A percentile compares a stretch with the other conserved stretches of the same genome.
Evolutionary conservation across 2,113 vertebrate species (phyloP).

Genomic region (Pyrgilauda ruficollis): DNA sequence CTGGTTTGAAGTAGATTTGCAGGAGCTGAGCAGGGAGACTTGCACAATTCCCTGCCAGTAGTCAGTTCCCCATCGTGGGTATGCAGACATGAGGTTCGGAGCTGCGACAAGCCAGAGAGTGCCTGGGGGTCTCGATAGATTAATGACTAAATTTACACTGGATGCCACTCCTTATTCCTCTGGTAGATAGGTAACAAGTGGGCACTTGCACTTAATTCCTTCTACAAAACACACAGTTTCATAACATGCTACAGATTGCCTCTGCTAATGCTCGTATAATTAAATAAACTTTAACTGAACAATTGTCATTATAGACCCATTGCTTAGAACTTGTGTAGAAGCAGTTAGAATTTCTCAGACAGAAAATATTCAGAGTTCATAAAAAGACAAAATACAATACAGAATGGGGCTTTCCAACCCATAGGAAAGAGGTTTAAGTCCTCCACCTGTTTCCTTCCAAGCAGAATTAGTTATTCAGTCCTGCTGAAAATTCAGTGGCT

Average conservation of each 20-base stretch:
- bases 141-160: neutral
- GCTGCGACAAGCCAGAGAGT: neutral
- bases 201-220: neutral
- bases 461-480: neutral
- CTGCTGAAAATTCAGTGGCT: neutral
- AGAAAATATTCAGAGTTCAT: neutral
- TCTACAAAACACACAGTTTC: neutral
- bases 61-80: too few relatives aligned
- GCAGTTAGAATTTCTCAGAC: neutral
- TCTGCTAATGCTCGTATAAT: neutral
- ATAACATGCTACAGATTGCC: neutral
- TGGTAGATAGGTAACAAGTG: neutral
- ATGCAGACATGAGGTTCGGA: neutral
- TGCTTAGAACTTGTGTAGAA: neutral
- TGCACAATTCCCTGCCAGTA: neutral
- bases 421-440: neutral
- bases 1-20: neutral
- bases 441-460: neutral
- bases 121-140: neutral
- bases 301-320: accelerated
- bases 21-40: neutral
- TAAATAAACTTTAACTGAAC: neutral
- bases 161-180: neutral
- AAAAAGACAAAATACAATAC: neutral
- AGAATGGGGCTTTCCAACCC: neutral